Base-by-base conservation (phyloP, 2,113 vertebrate species). In the Cheirogaleus medius region DNA sequence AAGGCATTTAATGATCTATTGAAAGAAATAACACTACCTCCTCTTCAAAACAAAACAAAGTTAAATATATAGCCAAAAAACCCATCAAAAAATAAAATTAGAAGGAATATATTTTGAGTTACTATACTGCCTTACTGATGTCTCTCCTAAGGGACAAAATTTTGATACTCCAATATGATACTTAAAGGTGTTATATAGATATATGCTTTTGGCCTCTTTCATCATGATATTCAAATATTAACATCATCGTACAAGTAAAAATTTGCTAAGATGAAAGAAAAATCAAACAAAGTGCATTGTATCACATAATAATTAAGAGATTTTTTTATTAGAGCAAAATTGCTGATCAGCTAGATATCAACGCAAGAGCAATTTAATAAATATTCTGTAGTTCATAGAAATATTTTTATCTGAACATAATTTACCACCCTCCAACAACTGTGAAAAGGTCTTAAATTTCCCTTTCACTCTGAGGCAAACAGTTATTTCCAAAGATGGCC, bases 351-450 rank as follows among this genome's bases (percentile, higher is more conserved):
- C 8, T 94, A 13, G 18, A 32, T 52, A 81, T 37, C 69, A 92
- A 78, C 14, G 73, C 0, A n/a, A 69, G 15, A 71, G 7, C 34
- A 83, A 87, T 74, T 91, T 77, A 69, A 44, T 87, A 73, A 86
- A 74, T 80, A 92, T 32, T 42, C 54, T 76, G 96, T 32, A 71
- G 14, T 71, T 84, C 21, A 92, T 10, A 90, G 69, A 85, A 97
- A 78, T 90, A 69, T 90, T 88, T 92, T 94, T 86, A 93, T 89
- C 60, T 87, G 49, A 91, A 95, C n/a, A 74, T 8, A 89, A 56
- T 60, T 3, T 85, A 90, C 25, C 77, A 13, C 56, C 18, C 29
- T 34, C 83, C 3, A 37, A 5, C 49, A 90, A 85, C 3, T 37
- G 7, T 85, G n/a, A 78, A 81, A 92, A 77, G 44, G 34, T 92